Evolutionary conservation across 2,113 vertebrate species (phyloP), one percentile per base, ranked within the genome.

Genomic region (Smithornis capensis): DNA sequence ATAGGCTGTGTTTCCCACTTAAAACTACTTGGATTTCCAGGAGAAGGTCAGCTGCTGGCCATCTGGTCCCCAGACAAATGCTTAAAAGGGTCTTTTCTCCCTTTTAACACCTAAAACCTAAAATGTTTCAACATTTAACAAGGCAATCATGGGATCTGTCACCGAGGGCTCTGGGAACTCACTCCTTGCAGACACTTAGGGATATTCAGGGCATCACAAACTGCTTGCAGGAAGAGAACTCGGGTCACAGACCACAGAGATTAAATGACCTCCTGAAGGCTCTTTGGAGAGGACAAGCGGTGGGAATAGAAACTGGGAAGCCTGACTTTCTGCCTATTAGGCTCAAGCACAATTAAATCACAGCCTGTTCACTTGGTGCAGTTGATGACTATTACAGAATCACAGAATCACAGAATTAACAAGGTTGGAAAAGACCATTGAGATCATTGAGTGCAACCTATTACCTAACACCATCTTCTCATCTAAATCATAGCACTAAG

Each of bases 11-110:
- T 92, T 90, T 93, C 67, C 63, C 40, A 49, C 65, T 94, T 94
- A 38, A 62, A 75, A 42, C 22, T 23, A 37, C 37, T 50, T 7
- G 27, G 63, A 38, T 85, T 91, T 91, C 27, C 44, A 89, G 31
- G 40, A 77, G 76, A 81, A 83, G 75, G 77, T 94, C 79, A 92
- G 79, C 55, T 88, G 67, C 63, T 83, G 82, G 75, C 74, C 67
- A 69, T 33, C 63, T 93, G 31, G 19, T 93, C 75, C 37, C 82
- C 42, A 53, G 76, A 70, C 40, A 49, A 80, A 29, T 1, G 2
- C 59, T 86, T 93, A 10, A 57, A 92, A 88, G 70, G 50, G 45
- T 23, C 17, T 31, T 76, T 79, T 82, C 37, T 84, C 31, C 49
- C 29, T 87, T 76, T 85, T 85, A 74, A 76, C 88, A 73, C 63